phyloP scores from a whole-genome alignment of 2,113 vertebrate species.

The Ifrita kowaldi region DNA sequence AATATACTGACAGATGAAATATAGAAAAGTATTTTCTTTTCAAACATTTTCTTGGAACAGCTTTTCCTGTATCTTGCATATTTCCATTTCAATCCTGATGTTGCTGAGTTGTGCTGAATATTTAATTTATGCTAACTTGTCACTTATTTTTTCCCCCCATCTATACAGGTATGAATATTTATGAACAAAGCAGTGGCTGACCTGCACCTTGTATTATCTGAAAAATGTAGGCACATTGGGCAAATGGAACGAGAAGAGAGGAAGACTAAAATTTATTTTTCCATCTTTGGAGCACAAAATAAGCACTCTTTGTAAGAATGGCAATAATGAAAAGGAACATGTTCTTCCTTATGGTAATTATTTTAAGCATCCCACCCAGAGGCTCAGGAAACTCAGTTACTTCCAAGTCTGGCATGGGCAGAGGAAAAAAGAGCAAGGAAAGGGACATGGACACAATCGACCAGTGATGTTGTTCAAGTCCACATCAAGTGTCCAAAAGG shows the following conservation, averaged over 20 bases:
- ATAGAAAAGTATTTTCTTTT: background rate
- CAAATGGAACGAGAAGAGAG: background rate
- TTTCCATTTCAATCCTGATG: conserved; percentile 9
- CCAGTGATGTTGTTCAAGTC: background rate
- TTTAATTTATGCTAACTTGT: conserved; percentile 12
- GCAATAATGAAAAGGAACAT: background rate
- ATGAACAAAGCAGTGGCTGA: background rate
- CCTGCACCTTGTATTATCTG: background rate
- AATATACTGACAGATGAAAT: background rate
- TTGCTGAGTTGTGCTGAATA: conserved; percentile 11
- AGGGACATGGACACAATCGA: background rate
- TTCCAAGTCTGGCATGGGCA: background rate
- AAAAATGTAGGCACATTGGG: background rate
- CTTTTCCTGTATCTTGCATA: background rate
- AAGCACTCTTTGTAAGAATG: background rate
- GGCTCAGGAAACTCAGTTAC: background rate
- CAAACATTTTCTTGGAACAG: background rate
- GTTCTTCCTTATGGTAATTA: background rate
- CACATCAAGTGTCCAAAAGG: background rate
- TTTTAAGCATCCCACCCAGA: background rate
- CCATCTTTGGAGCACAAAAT: background rate
- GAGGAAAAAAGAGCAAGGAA: background rate
- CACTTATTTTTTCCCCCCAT: background rate
- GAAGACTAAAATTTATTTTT: background rate
- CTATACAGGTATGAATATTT: background rate